A percentile compares a stretch with the other conserved stretches of the same genome.
Evolutionary conservation across 2,113 vertebrate genomes (phyloP).

Genomic region (Tetrax tetrax): DNA sequence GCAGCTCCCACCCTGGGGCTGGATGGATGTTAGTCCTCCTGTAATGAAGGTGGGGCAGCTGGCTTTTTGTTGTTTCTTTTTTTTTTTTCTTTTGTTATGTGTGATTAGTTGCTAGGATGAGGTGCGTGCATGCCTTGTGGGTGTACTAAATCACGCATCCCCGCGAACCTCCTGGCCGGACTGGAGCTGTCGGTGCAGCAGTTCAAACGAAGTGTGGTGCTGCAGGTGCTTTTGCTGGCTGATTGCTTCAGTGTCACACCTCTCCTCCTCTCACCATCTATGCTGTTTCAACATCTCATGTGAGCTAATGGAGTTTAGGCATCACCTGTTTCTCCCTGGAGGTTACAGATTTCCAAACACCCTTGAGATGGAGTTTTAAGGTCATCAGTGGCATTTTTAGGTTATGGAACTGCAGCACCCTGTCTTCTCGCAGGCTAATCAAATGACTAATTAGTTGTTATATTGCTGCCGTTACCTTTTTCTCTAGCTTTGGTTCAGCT

Average conservation of each 20-base stretch:
- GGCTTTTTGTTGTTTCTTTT: not conserved
- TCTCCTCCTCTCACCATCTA: not conserved
- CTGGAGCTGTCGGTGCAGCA: not conserved
- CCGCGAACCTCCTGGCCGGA: not conserved
- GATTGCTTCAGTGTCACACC: slow-evolving; percentile 46
- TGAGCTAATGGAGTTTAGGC: slow-evolving; percentile 6
- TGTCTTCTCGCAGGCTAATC: not conserved
- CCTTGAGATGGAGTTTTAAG: slow-evolving; percentile 37
- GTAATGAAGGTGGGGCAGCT: not conserved
- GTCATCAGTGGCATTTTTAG: slow-evolving; percentile 36
- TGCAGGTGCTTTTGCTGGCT: slow-evolving; percentile 53
- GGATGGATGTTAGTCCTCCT: not conserved
- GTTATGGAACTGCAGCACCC: slow-evolving; percentile 19
- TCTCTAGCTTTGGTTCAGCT: slow-evolving; percentile 10
- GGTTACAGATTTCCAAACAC: not conserved
- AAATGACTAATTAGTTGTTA: slow-evolving; percentile 45
- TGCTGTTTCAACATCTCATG: not conserved
- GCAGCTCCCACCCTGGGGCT: not conserved
- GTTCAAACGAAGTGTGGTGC: slow-evolving; percentile 57
- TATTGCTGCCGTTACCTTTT: not conserved
- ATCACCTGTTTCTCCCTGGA: not conserved
- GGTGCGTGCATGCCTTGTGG: not conserved
- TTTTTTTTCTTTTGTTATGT: not conserved
- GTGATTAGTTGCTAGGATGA: not conserved
- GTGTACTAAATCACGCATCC: not conserved